These are phyloP conservation scores for Erebia palarica DNA, from an alignment of 2,888 invertebrate species.

Conservation along the genomic window DNA sequence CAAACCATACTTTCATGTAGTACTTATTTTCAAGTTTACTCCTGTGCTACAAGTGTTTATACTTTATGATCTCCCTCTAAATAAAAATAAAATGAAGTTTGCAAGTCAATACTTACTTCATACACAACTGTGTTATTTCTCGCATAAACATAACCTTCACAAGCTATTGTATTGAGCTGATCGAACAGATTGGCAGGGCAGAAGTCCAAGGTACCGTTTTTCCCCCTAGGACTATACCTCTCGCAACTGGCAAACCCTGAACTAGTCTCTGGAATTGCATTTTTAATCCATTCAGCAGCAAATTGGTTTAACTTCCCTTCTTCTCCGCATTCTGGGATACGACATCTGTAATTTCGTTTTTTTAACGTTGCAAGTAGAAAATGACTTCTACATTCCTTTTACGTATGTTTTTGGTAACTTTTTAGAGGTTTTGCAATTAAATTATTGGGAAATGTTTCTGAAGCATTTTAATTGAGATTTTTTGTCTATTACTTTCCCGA, in stretches of 20 bases:
- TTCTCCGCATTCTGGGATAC: constrained; percentile 76
- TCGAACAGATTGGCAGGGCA: constrained; percentile 60
- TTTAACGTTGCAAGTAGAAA: too few species aligned
- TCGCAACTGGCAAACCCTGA: constrained; percentile 62
- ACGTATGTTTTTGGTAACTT: too few species aligned
- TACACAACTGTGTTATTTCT: constrained; percentile 65
- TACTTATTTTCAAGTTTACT: too few species aligned
- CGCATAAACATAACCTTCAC: constrained; percentile 60
- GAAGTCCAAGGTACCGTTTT: constrained; percentile 50
- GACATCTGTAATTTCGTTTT: constrained; percentile 61
- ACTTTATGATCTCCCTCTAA: too few species aligned
- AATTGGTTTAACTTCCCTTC: constrained; percentile 54
- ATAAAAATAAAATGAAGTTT: too few species aligned
- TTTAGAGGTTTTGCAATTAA: too few species aligned
- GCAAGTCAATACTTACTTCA: constrained; percentile 54
- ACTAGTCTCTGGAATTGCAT: constrained; percentile 64
- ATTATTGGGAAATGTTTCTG: too few species aligned
- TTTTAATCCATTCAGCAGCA: constrained; percentile 67
- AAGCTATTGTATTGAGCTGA: constrained; percentile 43
- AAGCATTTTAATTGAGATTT: too few species aligned
- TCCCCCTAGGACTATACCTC: constrained; percentile 54
- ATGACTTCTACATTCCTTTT: too few species aligned
- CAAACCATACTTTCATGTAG: too few species aligned
- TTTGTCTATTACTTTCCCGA: background rate
- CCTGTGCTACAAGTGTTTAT: too few species aligned